These are phyloP conservation scores for Phrynocephalus guinanensis DNA, from an alignment of 2,797 vertebrate species.

Conservation along the genomic window DNA sequence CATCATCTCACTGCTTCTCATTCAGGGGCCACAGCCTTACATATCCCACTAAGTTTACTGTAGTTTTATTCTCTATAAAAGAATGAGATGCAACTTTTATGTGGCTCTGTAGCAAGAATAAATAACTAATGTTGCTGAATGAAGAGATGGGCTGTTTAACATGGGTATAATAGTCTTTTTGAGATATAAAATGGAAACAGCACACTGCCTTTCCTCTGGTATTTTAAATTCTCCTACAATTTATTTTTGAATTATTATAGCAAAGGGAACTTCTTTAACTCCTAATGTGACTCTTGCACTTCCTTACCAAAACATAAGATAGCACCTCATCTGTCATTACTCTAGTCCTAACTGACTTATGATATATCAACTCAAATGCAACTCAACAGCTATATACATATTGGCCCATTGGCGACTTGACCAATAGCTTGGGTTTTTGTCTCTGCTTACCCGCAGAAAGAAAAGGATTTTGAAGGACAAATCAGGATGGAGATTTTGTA, in stretches of 20 bases:
- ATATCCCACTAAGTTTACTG: no score
- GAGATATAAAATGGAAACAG: no score
- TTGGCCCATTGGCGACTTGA: not conserved
- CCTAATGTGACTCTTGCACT: not conserved
- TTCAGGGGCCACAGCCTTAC: no score
- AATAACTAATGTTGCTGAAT: not conserved
- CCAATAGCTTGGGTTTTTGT: not conserved
- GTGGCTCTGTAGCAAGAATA: not conserved
- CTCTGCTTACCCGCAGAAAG: not conserved
- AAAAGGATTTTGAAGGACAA: not conserved
- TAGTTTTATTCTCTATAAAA: not conserved
- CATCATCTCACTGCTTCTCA: no score
- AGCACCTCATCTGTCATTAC: not conserved
- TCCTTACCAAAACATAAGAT: not conserved
- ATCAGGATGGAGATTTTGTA: not conserved
- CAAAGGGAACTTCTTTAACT: not conserved
- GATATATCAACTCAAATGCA: not conserved
- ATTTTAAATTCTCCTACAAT: no score
- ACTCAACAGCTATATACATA: no score
- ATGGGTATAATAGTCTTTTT: no score
- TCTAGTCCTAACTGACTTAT: not conserved
- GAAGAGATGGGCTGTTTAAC: no score
- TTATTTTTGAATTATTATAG: no score
- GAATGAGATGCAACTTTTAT: not conserved
- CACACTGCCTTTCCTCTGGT: no score